Conservation (phyloP, 2,113 vertebrate genomes). For the Henicopernis longicauda region DNA sequence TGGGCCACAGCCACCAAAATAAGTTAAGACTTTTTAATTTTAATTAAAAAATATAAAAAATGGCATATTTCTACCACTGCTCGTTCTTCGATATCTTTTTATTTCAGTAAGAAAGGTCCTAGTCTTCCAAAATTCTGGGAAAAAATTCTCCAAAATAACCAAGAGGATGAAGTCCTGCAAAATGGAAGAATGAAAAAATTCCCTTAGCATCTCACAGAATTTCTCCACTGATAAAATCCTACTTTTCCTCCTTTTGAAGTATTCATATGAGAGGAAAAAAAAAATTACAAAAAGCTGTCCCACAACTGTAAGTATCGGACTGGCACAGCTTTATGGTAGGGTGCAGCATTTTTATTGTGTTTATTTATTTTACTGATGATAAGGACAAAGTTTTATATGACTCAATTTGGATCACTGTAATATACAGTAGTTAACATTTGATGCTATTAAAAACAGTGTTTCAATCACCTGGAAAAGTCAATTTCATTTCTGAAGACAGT, state of each 20-base stretch:
- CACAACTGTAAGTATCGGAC: not conserved
- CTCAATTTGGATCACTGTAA: not conserved
- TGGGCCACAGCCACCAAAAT: not conserved
- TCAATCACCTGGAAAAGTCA: not conserved
- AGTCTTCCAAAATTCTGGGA: not conserved
- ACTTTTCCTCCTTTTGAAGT: not conserved
- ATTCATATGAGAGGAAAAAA: not conserved
- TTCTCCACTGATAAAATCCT: not conserved
- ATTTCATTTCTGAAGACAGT: not conserved
- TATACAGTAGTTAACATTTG: not conserved
- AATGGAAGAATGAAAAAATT: not conserved
- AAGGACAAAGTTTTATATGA: not conserved
- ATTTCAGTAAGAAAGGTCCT: not conserved
- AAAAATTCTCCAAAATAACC: not conserved
- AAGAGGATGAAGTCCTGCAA: not conserved
- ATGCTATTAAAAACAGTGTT: not conserved
- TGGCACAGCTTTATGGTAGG: not conserved
- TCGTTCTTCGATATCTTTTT: not conserved
- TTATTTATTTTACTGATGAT: constrained; percentile 7
- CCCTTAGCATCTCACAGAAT: not conserved
- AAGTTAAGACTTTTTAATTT: not conserved
- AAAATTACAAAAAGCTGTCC: not conserved
- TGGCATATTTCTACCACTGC: not conserved
- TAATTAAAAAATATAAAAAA: not conserved
- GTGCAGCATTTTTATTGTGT: not conserved